Conservation (phyloP, 1,140 invertebrate species). For the Limonius californicus region DNA sequence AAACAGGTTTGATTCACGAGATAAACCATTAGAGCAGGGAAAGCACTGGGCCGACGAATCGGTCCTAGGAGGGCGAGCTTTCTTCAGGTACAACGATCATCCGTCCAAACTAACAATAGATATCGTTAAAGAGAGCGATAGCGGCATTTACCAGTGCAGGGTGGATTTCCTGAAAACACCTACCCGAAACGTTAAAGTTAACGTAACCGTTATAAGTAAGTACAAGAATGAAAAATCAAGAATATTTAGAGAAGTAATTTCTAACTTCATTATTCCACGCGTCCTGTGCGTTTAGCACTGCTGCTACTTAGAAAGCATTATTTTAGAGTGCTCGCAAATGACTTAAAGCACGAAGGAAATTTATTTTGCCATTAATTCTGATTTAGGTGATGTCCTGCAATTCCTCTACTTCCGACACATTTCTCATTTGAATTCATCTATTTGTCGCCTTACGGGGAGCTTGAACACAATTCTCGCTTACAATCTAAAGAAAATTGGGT, state of each 20-base stretch:
- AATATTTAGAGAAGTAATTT: too few relatives aligned
- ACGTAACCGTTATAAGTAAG: constrained; percentile 87
- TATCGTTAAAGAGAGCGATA: constrained; percentile 66
- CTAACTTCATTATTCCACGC: too few relatives aligned
- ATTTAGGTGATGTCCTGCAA: too few relatives aligned
- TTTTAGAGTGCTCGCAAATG: too few relatives aligned
- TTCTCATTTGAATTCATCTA: background rate
- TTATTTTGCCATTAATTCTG: too few relatives aligned
- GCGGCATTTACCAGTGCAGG: constrained; percentile 78
- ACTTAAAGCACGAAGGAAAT: too few relatives aligned
- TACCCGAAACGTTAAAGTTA: constrained; percentile 81
- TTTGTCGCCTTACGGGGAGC: background rate
- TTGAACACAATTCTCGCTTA: background rate
- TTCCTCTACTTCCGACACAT: too few relatives aligned
- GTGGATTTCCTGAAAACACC: constrained; percentile 87
- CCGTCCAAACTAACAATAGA: constrained; percentile 66
- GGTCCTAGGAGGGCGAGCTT: constrained; percentile 58
- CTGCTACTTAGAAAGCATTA: too few relatives aligned
- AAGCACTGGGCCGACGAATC: constrained; percentile 66
- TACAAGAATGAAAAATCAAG: constrained; percentile 33
- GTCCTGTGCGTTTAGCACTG: too few relatives aligned
- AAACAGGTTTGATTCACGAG: constrained; percentile 67
- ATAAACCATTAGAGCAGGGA: constrained; percentile 56
- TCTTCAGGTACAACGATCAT: constrained; percentile 55
- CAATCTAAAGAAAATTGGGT: background rate